phyloP scores from a whole-genome alignment of 1,140 invertebrate species.

The Harlomillsia oculata region DNA sequence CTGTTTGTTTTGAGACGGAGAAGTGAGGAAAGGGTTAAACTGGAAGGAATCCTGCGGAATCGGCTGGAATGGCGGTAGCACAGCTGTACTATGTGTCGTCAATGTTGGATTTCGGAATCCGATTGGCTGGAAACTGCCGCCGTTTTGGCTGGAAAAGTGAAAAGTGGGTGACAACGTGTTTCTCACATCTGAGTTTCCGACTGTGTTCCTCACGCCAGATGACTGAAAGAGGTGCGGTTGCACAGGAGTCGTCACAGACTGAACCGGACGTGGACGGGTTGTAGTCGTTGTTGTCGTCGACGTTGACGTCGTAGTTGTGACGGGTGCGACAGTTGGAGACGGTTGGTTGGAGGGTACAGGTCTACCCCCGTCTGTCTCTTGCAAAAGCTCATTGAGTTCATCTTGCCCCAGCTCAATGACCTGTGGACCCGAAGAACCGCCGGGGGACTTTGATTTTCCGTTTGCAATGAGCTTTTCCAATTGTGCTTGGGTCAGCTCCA shows the following conservation, averaged over 20 bases:
- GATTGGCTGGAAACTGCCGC: too few relatives aligned
- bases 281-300: not conserved
- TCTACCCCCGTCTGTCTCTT: not conserved
- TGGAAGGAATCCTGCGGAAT: too few relatives aligned
- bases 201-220: too few relatives aligned
- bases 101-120: too few relatives aligned
- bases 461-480: not conserved
- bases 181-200: too few relatives aligned
- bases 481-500: too few relatives aligned
- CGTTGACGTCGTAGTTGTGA: not conserved
- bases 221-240: not conserved
- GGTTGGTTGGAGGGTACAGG: not conserved
- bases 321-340: not conserved
- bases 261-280: not conserved
- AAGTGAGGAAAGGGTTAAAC: too few relatives aligned
- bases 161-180: too few relatives aligned
- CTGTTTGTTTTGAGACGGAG: too few relatives aligned
- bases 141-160: too few relatives aligned
- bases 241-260: not conserved
- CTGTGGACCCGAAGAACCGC: not conserved
- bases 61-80: too few relatives aligned
- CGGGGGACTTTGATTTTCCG: not conserved
- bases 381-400: not conserved
- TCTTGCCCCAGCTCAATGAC: constrained; percentile 7
- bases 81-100: too few relatives aligned